Conservation (phyloP, 2,888 invertebrate genomes). For the Helicoverpa assulta region DNA sequence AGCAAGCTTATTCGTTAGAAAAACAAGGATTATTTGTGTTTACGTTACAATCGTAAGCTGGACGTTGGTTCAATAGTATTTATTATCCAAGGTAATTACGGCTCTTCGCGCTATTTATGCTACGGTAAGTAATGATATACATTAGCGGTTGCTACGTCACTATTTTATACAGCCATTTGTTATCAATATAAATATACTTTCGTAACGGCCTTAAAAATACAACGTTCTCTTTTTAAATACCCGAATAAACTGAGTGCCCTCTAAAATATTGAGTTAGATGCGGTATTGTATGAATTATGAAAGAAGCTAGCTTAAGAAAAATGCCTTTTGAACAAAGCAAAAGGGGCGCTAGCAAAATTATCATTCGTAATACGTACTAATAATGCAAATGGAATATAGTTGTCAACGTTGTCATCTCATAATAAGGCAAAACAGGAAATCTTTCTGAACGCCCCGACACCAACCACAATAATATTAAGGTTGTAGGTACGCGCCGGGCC, state of each 20-base stretch:
- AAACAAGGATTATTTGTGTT: constrained; percentile 20
- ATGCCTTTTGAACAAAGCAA: background rate
- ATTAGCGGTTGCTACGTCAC: constrained; percentile 14
- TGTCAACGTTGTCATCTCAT: constrained; percentile 31
- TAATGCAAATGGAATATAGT: constrained; percentile 54
- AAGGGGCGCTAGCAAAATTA: constrained; percentile 12
- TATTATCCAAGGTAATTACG: constrained; percentile 32
- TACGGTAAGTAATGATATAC: constrained; percentile 29
- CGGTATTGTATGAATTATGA: constrained; percentile 1
- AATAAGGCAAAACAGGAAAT: constrained; percentile 49
- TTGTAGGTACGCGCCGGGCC: constrained; percentile 24
- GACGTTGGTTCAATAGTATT: constrained; percentile 10
- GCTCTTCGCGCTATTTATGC: constrained; percentile 22
- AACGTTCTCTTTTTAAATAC: constrained; percentile 22
- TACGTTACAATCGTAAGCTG: constrained; percentile 13
- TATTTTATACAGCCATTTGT: constrained; percentile 34
- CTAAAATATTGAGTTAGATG: constrained; percentile 11
- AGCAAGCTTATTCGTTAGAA: constrained; percentile 15
- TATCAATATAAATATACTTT: constrained; percentile 25
- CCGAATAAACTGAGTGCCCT: constrained; percentile 17
- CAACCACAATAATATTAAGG: constrained; percentile 40
- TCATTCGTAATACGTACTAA: constrained; percentile 27
- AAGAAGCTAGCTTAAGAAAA: constrained; percentile 8
- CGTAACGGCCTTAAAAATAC: constrained; percentile 17
- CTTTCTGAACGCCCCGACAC: constrained; percentile 30